Evolutionary conservation across 2,113 vertebrate species (phyloP).

Genomic region (Oreochromis tanganicae): DNA sequence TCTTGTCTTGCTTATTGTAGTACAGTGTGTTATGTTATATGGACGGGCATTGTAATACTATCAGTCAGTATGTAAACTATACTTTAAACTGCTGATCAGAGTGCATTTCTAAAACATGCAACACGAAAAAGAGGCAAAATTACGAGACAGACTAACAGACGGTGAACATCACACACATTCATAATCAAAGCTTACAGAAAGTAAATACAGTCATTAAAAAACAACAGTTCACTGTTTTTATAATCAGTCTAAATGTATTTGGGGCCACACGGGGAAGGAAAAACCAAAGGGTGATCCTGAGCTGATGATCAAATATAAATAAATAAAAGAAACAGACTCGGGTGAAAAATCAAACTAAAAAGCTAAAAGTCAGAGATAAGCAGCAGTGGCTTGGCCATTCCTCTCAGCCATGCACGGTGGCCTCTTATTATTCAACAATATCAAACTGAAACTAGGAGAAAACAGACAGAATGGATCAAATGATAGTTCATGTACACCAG

Average conservation of each 20-base stretch:
- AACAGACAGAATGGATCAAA: not conserved
- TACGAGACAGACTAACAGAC: not conserved
- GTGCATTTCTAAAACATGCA: constrained; percentile 33
- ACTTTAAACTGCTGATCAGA: not conserved
- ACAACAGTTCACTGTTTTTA: not conserved
- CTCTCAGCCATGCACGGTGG: constrained; percentile 33
- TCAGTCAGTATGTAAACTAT: not conserved
- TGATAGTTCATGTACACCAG: not conserved
- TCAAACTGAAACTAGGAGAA: not conserved
- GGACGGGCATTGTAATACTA: not conserved
- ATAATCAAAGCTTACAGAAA: not conserved
- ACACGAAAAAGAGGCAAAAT: not conserved
- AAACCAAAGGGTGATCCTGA: not conserved
- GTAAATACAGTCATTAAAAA: not conserved
- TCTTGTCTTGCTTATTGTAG: not conserved
- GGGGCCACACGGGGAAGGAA: not conserved
- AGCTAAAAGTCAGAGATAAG: not conserved
- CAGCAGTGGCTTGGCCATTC: not conserved
- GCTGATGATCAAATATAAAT: not conserved
- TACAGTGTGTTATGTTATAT: not conserved
- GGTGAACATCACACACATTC: not conserved
- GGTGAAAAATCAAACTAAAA: not conserved
- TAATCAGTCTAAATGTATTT: not conserved
- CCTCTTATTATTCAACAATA: not conserved
- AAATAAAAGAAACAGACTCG: not conserved